Evolutionary conservation across 2,113 vertebrate species (phyloP).

Genomic region (Brachyhypopomus gauderio): DNA sequence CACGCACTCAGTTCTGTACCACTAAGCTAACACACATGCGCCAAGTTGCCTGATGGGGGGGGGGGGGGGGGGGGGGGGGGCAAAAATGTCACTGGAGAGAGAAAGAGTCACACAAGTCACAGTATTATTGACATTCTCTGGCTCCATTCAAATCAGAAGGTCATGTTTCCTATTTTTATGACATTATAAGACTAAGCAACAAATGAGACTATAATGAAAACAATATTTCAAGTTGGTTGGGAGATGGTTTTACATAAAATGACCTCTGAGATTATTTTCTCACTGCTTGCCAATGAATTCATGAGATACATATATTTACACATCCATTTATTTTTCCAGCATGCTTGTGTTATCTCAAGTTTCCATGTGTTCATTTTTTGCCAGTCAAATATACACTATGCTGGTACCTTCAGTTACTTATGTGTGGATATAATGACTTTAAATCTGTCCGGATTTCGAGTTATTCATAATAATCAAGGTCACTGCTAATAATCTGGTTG

Average conservation of each 20-base stretch:
- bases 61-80: neutral
- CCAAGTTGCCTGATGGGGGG: constrained; percentile 7
- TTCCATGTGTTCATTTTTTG: too few relatives aligned
- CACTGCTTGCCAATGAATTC: neutral
- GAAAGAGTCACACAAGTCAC: neutral
- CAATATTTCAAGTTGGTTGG: constrained; percentile 2
- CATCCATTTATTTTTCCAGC: neutral
- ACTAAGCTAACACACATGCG: constrained; percentile 4
- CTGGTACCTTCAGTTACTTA: too few relatives aligned
- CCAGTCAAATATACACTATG: too few relatives aligned
- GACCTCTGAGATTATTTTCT: neutral
- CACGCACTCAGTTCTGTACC: constrained; percentile 22
- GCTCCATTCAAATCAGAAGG: neutral
- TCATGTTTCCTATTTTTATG: neutral
- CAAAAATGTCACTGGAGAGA: constrained; percentile 15
- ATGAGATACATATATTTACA: neutral
- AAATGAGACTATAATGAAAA: constrained; percentile 17
- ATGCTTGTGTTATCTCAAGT: neutral
- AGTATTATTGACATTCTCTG: constrained; percentile 15
- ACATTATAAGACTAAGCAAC: neutral
- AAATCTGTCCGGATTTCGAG: too few relatives aligned
- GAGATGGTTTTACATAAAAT: neutral
- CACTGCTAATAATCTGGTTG: too few relatives aligned
- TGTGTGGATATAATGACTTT: too few relatives aligned
- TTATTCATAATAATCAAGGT: too few relatives aligned